A percentile compares a stretch with the other conserved stretches of the same genome.
phyloP scores from a whole-genome alignment of 2,888 invertebrate genomes.

The Lottia gigantea region DNA sequence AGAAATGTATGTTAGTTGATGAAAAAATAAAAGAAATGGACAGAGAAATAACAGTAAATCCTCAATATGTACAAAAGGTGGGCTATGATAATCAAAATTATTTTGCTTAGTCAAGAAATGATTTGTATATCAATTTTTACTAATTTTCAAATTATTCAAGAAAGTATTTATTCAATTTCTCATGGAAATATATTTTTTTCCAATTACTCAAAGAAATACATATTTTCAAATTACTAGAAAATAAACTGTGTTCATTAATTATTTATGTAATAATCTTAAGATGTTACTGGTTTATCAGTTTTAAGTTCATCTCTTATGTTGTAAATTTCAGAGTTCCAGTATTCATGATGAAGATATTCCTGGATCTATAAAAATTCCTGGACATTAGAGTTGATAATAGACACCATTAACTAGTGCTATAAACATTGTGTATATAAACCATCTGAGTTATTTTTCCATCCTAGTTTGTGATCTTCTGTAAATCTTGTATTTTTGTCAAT shows the following conservation, averaged over 20 bases:
- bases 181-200: neutral
- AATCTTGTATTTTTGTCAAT: too few species aligned
- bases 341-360: slow-evolving; percentile 61
- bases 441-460: slow-evolving; percentile 38
- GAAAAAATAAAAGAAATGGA: slow-evolving; percentile 92
- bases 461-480: neutral
- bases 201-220: neutral
- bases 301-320: too few species aligned
- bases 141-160: too few species aligned
- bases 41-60: slow-evolving; percentile 92
- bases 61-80: slow-evolving; percentile 78
- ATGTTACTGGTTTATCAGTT: too few species aligned
- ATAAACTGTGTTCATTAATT: too few species aligned
- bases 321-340: slow-evolving; percentile 54
- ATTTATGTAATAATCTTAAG: too few species aligned
- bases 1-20: slow-evolving; percentile 85
- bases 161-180: neutral
- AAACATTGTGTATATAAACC: slow-evolving; percentile 22
- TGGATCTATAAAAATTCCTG: slow-evolving; percentile 42
- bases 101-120: too few species aligned
- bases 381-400: neutral
- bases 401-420: too few species aligned
- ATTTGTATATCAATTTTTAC: too few species aligned
- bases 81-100: too few species aligned
- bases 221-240: neutral